Evolutionary conservation across 1,140 invertebrate genomes (phyloP), one percentile per base, ranked within the genome.

Genomic region (Acromyrmex heyeri): DNA sequence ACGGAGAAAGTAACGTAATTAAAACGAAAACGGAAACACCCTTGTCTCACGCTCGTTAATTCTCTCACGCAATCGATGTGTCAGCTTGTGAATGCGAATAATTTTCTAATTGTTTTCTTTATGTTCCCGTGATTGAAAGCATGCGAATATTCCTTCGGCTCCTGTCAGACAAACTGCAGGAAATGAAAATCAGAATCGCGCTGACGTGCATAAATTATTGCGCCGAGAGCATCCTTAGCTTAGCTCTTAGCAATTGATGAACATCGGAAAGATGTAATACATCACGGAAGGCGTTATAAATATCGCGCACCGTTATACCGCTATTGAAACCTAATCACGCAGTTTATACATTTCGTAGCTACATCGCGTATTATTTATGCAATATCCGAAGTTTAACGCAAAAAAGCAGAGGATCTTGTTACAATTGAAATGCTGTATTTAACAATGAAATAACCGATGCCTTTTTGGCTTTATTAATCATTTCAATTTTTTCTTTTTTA

Each of bases 121-220:
- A 21, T 5, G 34, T 82, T 64, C 38, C 18, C 44, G 67, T 67
- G 79, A 73, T 73, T 38, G 79, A 61, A 72, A 59, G 79, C 55
- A 72, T 2, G 67, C 38, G 79, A 72, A 73, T 73, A 73, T 79
- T 53, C 27, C 44, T 69, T 48, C 14, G n/a, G 6, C 10, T 6
- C 21, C 50, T 53, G 65, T 34, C 34, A 48, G 65, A n/a, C 38
- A 16, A 27, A 83, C 38, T 50, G 55, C 79, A 61, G 79, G 55
- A 83, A 73, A 83, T 61, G 69, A 73, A 81, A 83, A 27, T 38
- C 24, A 83, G 79, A 34, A 73, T 48, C 24, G 38, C 67, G 27
- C 69, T 75, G 79, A 75, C 55, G 67, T 50, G 69, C 79, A 83
- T 83, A 73, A 73, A 83, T 83, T 83, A 83, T 27, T 6, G 18